Evolutionary conservation across 1,140 invertebrate species (phyloP).

Genomic region (Heliconius melpomene): DNA sequence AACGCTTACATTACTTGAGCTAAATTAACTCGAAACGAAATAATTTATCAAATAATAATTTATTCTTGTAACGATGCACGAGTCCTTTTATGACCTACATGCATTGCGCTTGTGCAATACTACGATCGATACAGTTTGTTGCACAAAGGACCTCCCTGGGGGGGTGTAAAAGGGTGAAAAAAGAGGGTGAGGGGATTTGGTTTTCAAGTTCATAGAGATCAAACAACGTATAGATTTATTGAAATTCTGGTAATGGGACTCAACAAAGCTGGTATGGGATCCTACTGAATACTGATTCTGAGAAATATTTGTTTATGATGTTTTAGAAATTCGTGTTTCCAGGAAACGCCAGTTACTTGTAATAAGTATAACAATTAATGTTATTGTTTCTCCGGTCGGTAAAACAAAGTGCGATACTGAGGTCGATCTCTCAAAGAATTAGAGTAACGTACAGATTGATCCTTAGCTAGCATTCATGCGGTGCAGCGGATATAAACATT

Average conservation of each 20-base stretch:
- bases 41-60: neutral
- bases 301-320: neutral
- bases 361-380: no score
- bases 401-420: no score
- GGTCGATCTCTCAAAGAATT: no score
- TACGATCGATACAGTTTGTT: constrained; percentile 1
- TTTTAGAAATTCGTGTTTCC: neutral
- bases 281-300: neutral
- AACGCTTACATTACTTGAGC: no score
- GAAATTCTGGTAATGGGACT: neutral
- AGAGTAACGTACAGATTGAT: no score
- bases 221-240: neutral
- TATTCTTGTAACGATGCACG: constrained; percentile 7
- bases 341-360: neutral
- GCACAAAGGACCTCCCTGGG: neutral
- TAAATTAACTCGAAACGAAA: no score
- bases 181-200: neutral
- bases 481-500: no score
- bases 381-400: no score
- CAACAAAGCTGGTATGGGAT: neutral
- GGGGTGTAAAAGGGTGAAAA: neutral
- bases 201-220: neutral
- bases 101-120: constrained; percentile 17
- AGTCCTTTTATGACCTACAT: constrained; percentile 16
- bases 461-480: no score